Base-by-base conservation (phyloP, 2,888 invertebrate species). In the Ichneumoninae sp. region DNA sequence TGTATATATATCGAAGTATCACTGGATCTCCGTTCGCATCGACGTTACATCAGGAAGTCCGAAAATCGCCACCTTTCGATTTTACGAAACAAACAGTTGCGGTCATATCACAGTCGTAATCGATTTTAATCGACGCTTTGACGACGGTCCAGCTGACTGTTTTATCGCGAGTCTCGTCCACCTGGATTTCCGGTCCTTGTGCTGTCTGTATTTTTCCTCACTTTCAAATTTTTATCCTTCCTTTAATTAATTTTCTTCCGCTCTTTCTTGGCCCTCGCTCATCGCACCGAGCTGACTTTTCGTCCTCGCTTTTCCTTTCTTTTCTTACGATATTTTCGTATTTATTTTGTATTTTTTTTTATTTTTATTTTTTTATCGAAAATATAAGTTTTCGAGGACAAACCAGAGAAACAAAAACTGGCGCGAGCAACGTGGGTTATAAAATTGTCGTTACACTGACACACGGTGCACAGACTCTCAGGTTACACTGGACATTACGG, bases 81-180 rank as follows among this genome's bases (percentile, higher is more conserved):
- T 85, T 83, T 80, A 88, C 85, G 82, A 88, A 81, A 77, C 84
- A 78, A 83, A 88, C 90, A 89, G 88, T 87, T 89, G 85, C 90
- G 85, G 88, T 92, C 92, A 92, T 92, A 91, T 92, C 92, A 92
- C 92, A 91, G 90, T 88, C 77, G 83, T 82, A 86, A 6, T 69
- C 81, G 78, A 77, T 26, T 33, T 36, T 68, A 52, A 52, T 69
- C 44, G 6, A n/a, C 13, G 30, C 73, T 19, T 73, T 22, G 82
- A 57, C 80, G 68, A 73, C 52, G 30, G 50, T 63, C 52, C 30
- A 44, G n/a, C 57, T 26, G 19, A 50, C 50, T 19, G n/a, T 65
- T 52, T 26, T 22, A 47, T 40, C 19, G 26, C 50, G 5, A 68
- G n/a, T 54, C 16, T 57, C 76, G 40, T 69, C 7, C 47, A 22